These are phyloP conservation scores for Scortum barcoo DNA, from an alignment of 2,113 vertebrate genomes.

Conservation along the genomic window DNA sequence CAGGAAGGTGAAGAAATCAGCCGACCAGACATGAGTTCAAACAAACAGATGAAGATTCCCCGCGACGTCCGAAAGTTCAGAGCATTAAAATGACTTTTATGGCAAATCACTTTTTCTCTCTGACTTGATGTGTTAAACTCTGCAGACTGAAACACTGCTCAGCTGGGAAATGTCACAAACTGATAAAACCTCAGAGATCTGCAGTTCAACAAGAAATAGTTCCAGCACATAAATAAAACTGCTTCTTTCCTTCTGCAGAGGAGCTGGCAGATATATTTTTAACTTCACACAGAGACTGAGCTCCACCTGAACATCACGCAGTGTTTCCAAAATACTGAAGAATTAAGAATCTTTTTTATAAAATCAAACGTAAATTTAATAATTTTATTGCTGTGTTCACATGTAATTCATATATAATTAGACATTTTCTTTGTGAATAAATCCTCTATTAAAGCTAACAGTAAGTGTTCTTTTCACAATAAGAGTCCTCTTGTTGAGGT, in stretches of 20 bases:
- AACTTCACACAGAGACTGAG: too few species aligned
- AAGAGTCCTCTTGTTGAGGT: background rate
- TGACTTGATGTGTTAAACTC: background rate
- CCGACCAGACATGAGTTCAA: conserved; percentile 36
- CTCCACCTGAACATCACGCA: too few species aligned
- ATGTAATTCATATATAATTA: background rate
- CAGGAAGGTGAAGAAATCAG: conserved; percentile 45
- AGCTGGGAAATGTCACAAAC: background rate
- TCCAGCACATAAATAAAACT: too few species aligned
- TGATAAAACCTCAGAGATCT: too few species aligned
- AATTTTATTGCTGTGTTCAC: conserved; percentile 14
- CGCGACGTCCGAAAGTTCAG: background rate
- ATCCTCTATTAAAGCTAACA: background rate
- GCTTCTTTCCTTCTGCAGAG: too few species aligned
- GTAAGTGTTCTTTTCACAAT: conserved; percentile 25
- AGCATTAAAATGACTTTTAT: conserved; percentile 29
- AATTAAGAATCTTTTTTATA: background rate
- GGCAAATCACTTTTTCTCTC: too few species aligned
- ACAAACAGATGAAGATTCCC: background rate
- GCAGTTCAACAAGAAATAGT: too few species aligned
- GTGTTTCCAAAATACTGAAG: too few species aligned
- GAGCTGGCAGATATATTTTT: too few species aligned
- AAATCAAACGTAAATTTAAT: background rate
- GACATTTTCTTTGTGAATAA: conserved; percentile 27
- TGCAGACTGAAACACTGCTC: background rate